Evolutionary conservation across 1,140 invertebrate species (phyloP), one percentile per base, ranked within the genome.

Genomic region (Drosophila arizonae): DNA sequence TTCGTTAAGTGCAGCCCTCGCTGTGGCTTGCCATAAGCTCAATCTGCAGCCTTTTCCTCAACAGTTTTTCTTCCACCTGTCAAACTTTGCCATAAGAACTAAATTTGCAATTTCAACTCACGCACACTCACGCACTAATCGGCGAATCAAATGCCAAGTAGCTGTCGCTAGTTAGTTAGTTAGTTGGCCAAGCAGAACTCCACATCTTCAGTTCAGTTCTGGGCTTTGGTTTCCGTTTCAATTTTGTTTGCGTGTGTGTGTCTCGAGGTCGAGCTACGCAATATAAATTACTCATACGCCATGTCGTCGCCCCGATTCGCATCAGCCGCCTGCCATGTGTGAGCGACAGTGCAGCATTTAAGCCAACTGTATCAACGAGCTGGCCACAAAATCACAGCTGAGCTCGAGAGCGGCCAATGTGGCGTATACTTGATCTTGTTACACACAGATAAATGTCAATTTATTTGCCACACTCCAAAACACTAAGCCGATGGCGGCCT

Each of bases 341-440:
- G 55, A 9, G 41, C 54, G 17, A 45, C 46, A 36, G 68, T 28
- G 78, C 81, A 87, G 26, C 26, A 28, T 28, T 28, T 28, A 28
- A 66, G 72, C 71, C 73, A 63, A 52, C 8, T 30, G 57, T 48
- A 55, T 70, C 58, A 39, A 30, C 55, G 43, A 58, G 46, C 72
- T 65, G 45, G 69, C 58, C 72, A 74, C 66, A 46, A 74, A 74
- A 74, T 74, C 72, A 74, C 17, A 46, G 72, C 72, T 68, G 26
- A 63, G 57, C 46, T 52, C 28, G 45, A 60, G 61, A 26, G 57
- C 11, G 36, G 76, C 76, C 82, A 79, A 72, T 77, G 65, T 72
- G 72, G 84, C 84, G 84, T 87, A 88, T 87, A 67, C 84, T 87
- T 87, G 84, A 88, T 87, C 84, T 87, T 87, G 84, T 87, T 87